These are phyloP conservation scores for Monoplex corrugatus DNA, from an alignment of 2,888 invertebrate species.

Conservation along the genomic window DNA sequence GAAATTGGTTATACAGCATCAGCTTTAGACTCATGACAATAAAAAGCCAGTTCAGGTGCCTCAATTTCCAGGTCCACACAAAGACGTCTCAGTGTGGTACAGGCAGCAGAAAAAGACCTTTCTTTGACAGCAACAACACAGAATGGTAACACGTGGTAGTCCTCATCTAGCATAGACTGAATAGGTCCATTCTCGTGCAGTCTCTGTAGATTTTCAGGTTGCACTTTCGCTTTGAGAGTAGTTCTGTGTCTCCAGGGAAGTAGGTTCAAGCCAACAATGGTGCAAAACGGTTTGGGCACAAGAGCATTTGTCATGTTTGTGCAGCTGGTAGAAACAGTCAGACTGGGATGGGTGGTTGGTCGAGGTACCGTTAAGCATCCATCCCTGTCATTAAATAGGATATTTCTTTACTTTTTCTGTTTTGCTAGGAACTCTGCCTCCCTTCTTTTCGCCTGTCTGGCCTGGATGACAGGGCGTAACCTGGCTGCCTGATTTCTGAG, in stretches of 20 bases:
- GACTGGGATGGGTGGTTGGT: not conserved
- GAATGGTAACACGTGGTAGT: not conserved
- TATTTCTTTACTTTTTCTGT: no score
- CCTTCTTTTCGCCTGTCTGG: no score
- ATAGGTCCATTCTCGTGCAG: conserved; percentile 1
- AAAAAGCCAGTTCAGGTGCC: no score
- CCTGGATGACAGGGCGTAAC: no score
- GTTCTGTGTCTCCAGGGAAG: not conserved
- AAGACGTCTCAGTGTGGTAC: not conserved
- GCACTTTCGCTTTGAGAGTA: not conserved
- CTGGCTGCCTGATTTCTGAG: no score
- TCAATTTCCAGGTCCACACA: not conserved
- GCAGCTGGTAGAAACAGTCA: not conserved
- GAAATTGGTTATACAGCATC: no score
- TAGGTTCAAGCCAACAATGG: not conserved
- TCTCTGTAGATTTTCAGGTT: not conserved
- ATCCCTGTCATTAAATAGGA: no score
- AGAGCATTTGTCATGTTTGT: not conserved
- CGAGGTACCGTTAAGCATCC: no score
- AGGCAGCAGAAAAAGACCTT: not conserved
- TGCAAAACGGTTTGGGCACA: not conserved
- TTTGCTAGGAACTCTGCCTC: no score
- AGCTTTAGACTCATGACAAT: no score
- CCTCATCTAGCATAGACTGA: no score
- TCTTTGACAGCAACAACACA: conserved; percentile 2